Evolutionary conservation across 2,113 vertebrate genomes (phyloP).

Genomic region (Calyptomena viridis): DNA sequence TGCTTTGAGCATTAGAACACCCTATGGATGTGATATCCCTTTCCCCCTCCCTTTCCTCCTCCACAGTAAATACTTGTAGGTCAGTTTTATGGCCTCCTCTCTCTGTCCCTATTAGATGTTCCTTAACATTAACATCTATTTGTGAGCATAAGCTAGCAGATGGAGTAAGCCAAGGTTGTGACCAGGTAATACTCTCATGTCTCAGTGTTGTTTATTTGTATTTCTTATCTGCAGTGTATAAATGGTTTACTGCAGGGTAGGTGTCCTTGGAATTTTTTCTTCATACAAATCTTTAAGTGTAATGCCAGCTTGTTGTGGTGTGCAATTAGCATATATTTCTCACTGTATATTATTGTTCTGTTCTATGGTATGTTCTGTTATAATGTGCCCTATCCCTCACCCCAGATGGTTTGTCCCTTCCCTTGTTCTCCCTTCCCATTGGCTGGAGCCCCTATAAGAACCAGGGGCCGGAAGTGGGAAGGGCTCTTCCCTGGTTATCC

Average conservation of each 20-base stretch:
- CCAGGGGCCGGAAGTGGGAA: no score
- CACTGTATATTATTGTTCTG: no score
- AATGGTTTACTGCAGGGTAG: neutral
- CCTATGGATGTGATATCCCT: accelerated
- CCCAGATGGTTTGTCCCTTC: no score
- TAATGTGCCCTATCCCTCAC: no score
- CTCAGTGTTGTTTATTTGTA: neutral
- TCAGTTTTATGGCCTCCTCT: neutral
- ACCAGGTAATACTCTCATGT: neutral
- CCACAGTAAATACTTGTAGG: neutral
- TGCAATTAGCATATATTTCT: no score
- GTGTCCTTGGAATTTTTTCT: neutral
- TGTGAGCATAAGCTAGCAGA: neutral
- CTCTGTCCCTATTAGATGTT: neutral
- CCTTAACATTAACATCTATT: neutral
- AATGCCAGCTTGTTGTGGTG: no score
- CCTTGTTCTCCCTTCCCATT: no score
- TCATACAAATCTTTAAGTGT: neutral
- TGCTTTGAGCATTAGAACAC: neutral
- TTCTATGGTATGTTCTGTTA: no score
- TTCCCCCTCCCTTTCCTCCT: neutral
- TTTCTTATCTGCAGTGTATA: neutral
- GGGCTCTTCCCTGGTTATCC: no score
- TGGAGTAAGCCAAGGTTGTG: neutral
- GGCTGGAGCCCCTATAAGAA: no score